Percentiles rank a stretch among this genome's conserved stretches.
These are phyloP conservation scores for Troilus luridus DNA, from an alignment of 2,888 invertebrate genomes.

Conservation along the genomic window DNA sequence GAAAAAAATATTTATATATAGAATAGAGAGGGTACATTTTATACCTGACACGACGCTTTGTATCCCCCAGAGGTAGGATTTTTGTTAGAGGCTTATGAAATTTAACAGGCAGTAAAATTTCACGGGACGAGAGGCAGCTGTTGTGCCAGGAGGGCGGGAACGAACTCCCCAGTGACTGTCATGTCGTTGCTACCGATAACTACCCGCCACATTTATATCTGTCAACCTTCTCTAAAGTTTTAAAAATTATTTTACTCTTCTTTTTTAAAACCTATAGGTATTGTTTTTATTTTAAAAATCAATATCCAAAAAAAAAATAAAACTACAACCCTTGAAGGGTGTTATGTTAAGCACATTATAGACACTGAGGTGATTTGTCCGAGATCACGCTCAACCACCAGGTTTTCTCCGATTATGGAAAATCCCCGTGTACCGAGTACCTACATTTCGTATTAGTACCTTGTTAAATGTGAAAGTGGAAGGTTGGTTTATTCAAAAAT, in stretches of 20 bases:
- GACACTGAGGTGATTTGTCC: no score
- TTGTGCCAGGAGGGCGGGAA: not conserved
- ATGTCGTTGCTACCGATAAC: not conserved
- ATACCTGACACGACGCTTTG: not conserved
- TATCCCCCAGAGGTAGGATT: conserved; percentile 17
- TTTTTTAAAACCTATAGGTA: not conserved
- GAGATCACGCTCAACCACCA: no score
- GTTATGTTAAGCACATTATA: no score
- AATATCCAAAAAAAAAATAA: not conserved
- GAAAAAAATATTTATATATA: not conserved
- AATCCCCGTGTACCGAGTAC: no score
- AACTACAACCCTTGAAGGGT: no score
- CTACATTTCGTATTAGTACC: no score
- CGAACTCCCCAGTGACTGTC: not conserved
- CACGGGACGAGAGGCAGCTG: not conserved
- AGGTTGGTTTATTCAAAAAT: no score
- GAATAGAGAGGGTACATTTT: not conserved
- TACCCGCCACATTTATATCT: not conserved
- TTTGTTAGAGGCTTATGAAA: conserved; percentile 26
- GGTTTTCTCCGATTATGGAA: no score
- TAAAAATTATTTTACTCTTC: not conserved
- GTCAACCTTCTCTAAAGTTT: not conserved
- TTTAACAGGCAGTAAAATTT: conserved; percentile 36
- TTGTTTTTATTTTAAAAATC: not conserved
- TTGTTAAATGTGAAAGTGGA: no score